Evolutionary conservation across 2,113 vertebrate species (phyloP), one percentile per base, ranked within the genome.

Genomic region (Tetrax tetrax): DNA sequence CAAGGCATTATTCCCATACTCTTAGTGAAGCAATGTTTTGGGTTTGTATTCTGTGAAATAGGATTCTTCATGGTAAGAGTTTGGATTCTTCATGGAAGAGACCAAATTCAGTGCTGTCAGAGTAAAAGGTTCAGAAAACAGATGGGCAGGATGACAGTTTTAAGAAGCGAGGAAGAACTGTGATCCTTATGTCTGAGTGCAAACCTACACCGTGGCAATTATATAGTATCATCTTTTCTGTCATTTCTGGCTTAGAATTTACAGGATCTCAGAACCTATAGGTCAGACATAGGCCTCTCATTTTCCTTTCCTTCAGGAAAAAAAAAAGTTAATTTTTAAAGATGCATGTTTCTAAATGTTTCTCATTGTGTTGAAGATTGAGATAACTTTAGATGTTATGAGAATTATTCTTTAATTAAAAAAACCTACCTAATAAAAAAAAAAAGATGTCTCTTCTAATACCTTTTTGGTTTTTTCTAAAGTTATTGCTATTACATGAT

Each of bases 121-220:
- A 82, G 56, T 65, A 81, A 78, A 93, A 82, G 65, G 86, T 82
- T 93, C 57, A 69, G 74, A 61, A 95, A 92, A 79, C 92, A 96
- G 77, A 93, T 95, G 92, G 91, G 65, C 57, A 94, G 89, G 64
- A 85, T 96, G 91, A 50, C 1, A 0, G 69, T 76, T 97, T 96
- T 84, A 83, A 87, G 94, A 93, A 89, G 89, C 50, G 89, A 69
- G n/a, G 41, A 75, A 75, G 95, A 95, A 10, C 70, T 87, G 89
- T 71, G 80, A 89, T 91, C 53, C 37, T 92, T 28, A 18, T 85
- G 83, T 95, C 89, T 93, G 81, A 78, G 80, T 69, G 94, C 53
- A 95, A 93, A 87, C 83, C 83, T 91, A 76, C 8, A 2, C 91
- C 0, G 19, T 89, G 83, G 54, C 77, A 90, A 75, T 95, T 91